Evolutionary conservation across 2,797 vertebrate genomes (phyloP), one percentile per base, ranked within the genome.

Genomic region (Thaleichthys pacificus): DNA sequence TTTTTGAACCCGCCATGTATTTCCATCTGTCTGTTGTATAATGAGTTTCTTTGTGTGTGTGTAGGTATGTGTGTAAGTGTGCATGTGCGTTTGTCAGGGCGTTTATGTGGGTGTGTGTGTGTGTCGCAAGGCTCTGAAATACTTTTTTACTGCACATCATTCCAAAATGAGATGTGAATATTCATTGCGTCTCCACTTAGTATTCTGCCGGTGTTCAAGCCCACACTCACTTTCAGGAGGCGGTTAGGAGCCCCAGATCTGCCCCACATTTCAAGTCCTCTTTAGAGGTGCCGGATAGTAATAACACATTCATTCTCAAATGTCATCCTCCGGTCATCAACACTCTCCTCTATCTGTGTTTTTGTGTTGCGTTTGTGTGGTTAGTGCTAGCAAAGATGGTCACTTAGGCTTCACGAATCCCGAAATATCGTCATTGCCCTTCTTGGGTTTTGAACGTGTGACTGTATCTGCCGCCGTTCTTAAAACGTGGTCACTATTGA

Each of bases 101-200:
- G 63, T 72, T 65, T 64, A 49, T 67, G 65, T 57, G 62, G 30
- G 38, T 32, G 22, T 56, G 63, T 70, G 54, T 47, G 61, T 54
- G 68, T 68, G 69, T 70, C 42, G 63, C 51, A 28, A 66, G 66
- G 67, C 73, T 76, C 75, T 74, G 72, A 69, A 72, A 62, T 70
- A 63, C 58, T 74, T 76, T 61, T 72, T 71, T 63, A 61, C 70
- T 81, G 76, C n/a, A 15, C 66, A 62, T 78, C 61, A 71, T 85
- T 83, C 71, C 76, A 77, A 84, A 86, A 86, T 81, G 70, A 77
- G 70, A 80, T 78, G 60, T 89, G 86, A 89, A 89, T 89, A 88
- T 89, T 90, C 84, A 86, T 88, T 76, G 54, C 22, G 7, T 77
- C 71, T 70, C 72, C 71, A 77, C 74, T 86, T 85, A 80, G 79